Conservation (phyloP, 2,797 vertebrate genomes). For the Petrocephalus sullivani region DNA sequence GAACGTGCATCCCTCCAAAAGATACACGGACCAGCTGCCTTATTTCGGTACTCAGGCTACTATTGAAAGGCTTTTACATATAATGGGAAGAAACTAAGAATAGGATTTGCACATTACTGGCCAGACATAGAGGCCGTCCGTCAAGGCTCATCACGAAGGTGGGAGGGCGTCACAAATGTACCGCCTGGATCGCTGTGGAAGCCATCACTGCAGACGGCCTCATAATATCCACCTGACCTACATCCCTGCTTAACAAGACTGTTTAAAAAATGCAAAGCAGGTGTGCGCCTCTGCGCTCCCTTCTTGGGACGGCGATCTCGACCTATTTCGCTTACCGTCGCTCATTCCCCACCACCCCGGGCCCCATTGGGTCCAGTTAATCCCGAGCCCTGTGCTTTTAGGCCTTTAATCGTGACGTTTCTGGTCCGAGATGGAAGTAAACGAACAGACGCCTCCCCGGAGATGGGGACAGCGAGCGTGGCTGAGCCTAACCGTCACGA, state of each 20-base stretch:
- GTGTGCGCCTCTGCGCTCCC: not conserved
- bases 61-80: not conserved
- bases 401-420: not conserved
- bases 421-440: not conserved
- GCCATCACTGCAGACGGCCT: not conserved
- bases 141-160: not conserved
- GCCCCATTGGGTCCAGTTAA: constrained; percentile 9
- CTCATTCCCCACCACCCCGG: not conserved
- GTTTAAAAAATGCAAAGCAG: not conserved
- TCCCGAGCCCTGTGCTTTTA: not conserved
- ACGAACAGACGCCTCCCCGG: constrained; percentile 29
- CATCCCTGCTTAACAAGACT: not conserved
- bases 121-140: not conserved
- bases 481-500: not conserved
- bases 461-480: not conserved
- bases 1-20: not conserved
- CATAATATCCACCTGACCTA: constrained; percentile 10
- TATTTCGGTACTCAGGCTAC: not conserved
- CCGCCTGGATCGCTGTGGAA: not conserved
- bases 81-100: not conserved
- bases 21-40: not conserved
- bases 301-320: not conserved
- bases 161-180: not conserved
- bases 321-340: constrained; percentile 8
- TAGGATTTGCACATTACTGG: not conserved